A percentile compares a stretch with the other conserved stretches of the same genome.
phyloP scores from a whole-genome alignment of 2,888 invertebrate species.

The Diarsia brunnea region DNA sequence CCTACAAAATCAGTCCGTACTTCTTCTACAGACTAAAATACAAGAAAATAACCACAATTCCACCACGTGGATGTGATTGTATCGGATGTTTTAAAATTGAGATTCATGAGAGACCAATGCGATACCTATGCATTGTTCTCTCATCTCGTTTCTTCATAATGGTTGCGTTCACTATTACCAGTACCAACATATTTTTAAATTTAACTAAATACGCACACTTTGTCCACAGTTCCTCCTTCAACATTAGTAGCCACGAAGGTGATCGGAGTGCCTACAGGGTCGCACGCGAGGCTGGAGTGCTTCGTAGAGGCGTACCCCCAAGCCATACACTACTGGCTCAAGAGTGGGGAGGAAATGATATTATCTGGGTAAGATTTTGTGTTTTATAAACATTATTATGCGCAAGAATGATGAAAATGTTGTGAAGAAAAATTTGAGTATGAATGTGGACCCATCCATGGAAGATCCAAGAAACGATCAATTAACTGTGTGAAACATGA shows the following conservation, averaged over 20 bases:
- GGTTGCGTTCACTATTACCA: background rate
- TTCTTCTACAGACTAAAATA: no score
- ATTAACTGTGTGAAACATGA: background rate
- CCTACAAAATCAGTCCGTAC: no score
- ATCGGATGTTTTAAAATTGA: no score
- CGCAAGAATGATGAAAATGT: background rate
- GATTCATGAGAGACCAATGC: no score
- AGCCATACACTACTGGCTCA: slow-evolving; percentile 93
- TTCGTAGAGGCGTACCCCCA: slow-evolving; percentile 93
- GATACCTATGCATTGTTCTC: no score
- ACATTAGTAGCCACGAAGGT: slow-evolving; percentile 92
- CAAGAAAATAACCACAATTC: no score
- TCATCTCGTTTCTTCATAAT: no score
- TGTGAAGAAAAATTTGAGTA: background rate
- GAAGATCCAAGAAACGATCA: background rate
- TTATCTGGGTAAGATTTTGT: slow-evolving; percentile 89
- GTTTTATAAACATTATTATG: background rate
- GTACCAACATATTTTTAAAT: background rate
- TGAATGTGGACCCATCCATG: background rate
- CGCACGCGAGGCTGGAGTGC: slow-evolving; percentile 92
- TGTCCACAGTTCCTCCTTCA: slow-evolving; percentile 91
- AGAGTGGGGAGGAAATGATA: slow-evolving; percentile 91
- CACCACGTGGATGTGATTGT: no score
- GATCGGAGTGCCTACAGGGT: slow-evolving; percentile 92
- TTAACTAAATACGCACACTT: slow-evolving; percentile 27